Percentiles rank a stretch among this genome's conserved stretches.
Evolutionary conservation across 2,113 vertebrate species (phyloP).

Genomic region (Pelmatolapia mariae): DNA sequence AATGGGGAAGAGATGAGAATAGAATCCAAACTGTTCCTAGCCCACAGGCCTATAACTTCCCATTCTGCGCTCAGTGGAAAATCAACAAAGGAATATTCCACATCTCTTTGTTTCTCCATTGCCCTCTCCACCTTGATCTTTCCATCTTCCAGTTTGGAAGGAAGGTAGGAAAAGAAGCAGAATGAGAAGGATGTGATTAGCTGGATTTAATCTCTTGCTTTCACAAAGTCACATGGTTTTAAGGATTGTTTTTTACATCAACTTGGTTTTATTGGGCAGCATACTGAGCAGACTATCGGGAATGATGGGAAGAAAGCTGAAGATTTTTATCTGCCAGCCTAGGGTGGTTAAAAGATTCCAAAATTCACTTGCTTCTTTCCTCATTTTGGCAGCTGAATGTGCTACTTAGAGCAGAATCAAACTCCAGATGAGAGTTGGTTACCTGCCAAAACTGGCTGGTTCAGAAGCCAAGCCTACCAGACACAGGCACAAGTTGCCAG

Average conservation of each 20-base stretch:
- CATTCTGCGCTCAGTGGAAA: conserved; percentile 23
- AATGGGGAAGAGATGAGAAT: conserved; percentile 22
- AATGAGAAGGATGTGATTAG: background rate
- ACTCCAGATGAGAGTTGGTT: background rate
- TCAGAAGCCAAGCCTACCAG: background rate
- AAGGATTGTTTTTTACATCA: background rate
- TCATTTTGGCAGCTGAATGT: background rate
- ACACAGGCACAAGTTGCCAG: background rate
- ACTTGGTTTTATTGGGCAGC: background rate
- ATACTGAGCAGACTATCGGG: background rate
- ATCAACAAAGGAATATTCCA: conserved; percentile 27
- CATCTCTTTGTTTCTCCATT: background rate
- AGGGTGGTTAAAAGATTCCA: background rate
- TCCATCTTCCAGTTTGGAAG: background rate
- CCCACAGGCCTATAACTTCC: conserved; percentile 1
- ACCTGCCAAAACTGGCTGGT: background rate
- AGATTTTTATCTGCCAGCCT: background rate
- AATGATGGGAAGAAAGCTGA: background rate
- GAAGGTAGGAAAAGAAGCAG: background rate
- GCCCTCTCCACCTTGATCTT: background rate
- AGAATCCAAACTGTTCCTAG: background rate
- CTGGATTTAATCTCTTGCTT: background rate
- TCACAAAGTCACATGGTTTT: background rate
- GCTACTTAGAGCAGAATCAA: background rate
- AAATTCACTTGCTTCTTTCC: background rate